Evolutionary conservation across 2,888 invertebrate genomes (phyloP).

Genomic region (Cataglyphis rosenhaueri): DNA sequence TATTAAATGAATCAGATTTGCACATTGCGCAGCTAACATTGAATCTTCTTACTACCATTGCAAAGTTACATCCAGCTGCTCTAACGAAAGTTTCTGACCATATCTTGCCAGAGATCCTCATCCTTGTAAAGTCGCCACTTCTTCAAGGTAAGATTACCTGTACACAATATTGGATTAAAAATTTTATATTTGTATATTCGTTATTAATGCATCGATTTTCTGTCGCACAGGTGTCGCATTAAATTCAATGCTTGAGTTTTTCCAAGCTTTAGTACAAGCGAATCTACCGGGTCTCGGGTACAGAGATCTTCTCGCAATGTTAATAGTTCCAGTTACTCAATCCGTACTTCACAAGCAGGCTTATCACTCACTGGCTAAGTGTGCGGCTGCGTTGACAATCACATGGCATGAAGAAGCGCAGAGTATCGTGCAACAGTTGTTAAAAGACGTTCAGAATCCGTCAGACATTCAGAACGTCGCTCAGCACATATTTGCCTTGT

Average conservation of each 20-base stretch:
- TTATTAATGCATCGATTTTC: background rate
- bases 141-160: constrained; percentile 90
- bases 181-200: background rate
- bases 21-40: constrained; percentile 98
- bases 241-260: constrained; percentile 95
- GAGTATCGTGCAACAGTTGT: constrained; percentile 89
- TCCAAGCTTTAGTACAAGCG: constrained; percentile 95
- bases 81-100: constrained; percentile 90
- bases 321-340: constrained; percentile 90
- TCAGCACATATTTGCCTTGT: constrained; percentile 96
- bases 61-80: constrained; percentile 92
- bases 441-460: constrained; percentile 91
- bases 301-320: constrained; percentile 91
- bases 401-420: constrained; percentile 91
- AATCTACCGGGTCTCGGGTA: constrained; percentile 93
- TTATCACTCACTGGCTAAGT: constrained; percentile 98
- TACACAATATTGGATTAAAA: constrained; percentile 1
- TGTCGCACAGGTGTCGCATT: constrained; percentile 92
- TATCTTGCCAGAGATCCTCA: constrained; percentile 94
- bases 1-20: constrained; percentile 97
- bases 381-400: constrained; percentile 96
- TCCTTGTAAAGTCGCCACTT: constrained; percentile 95
- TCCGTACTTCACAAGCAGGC: constrained; percentile 89
- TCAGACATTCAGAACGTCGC: constrained; percentile 88
- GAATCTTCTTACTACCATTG: constrained; percentile 93